Evolutionary conservation across 2,888 invertebrate genomes (phyloP).

Genomic region (Ceriagrion tenellum): DNA sequence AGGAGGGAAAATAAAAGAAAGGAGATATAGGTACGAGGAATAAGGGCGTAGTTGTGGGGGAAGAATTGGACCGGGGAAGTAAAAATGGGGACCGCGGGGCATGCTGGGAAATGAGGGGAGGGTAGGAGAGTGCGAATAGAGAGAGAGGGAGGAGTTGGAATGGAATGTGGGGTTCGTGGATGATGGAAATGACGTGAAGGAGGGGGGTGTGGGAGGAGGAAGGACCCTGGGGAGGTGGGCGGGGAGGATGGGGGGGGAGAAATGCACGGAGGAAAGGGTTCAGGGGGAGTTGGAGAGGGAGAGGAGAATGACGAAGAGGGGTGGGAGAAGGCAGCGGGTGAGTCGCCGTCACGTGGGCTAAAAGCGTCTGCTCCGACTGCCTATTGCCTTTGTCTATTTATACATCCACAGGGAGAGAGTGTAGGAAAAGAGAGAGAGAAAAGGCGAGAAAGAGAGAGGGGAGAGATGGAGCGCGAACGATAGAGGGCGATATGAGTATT

Average conservation of each 20-base stretch:
- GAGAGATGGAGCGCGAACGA: background rate
- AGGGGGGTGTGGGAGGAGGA: background rate
- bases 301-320: background rate
- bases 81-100: constrained; percentile 2
- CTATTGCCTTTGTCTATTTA: constrained; percentile 56
- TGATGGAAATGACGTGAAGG: constrained; percentile 29
- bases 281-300: background rate
- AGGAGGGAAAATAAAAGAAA: too few species aligned
- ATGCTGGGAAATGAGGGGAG: constrained; percentile 41
- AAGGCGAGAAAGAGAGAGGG: constrained; percentile 20
- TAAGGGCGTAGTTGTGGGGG: background rate
- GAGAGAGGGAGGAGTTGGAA: constrained; percentile 10
- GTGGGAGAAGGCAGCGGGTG: background rate
- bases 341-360: constrained; percentile 60
- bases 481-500: background rate
- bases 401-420: constrained; percentile 57
- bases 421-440: background rate
- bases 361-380: constrained; percentile 56
- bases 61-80: background rate
- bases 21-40: background rate
- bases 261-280: too few species aligned
- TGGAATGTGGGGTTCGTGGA: background rate
- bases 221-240: background rate
- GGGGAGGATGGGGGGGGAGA: background rate
- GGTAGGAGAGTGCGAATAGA: constrained; percentile 43